A percentile compares a stretch with the other conserved stretches of the same genome.
These are phyloP conservation scores for Gasterosteus nipponicus DNA, from an alignment of 2,113 vertebrate genomes.

Conservation along the genomic window DNA sequence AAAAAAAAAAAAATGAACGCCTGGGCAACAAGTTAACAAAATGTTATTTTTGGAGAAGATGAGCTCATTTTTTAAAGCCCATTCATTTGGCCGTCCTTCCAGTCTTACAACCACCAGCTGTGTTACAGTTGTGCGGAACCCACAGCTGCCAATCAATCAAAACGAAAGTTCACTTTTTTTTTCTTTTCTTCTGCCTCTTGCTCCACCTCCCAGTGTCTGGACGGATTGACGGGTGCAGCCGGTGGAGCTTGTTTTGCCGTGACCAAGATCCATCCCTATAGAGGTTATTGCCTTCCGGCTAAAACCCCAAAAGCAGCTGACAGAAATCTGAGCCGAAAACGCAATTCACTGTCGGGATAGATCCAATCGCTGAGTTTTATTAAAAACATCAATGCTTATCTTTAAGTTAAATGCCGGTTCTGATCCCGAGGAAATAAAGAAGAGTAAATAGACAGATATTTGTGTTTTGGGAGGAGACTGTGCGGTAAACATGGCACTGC, in stretches of 20 bases:
- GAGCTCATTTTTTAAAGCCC: background rate
- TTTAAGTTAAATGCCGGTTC: background rate
- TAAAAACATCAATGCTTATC: background rate
- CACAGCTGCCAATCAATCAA: slow-evolving; percentile 5
- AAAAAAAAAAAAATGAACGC: background rate
- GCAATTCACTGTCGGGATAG: background rate
- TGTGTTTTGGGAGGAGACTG: background rate
- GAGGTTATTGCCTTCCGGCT: background rate
- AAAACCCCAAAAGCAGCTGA: slow-evolving; percentile 5
- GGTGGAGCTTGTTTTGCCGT: slow-evolving; percentile 8
- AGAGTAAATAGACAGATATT: background rate
- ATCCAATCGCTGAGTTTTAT: background rate
- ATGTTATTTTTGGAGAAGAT: slow-evolving; percentile 1
- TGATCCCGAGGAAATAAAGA: background rate
- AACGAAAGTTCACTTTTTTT: slow-evolving; percentile 19
- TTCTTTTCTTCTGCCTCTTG: slow-evolving; percentile 4
- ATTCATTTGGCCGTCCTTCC: slow-evolving; percentile 8
- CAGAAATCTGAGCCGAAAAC: slow-evolving; percentile 1
- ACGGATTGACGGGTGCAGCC: slow-evolving; percentile 10
- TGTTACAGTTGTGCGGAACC: slow-evolving; percentile 7
- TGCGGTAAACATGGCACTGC: background rate
- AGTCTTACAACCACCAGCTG: slow-evolving; percentile 8
- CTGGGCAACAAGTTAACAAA: background rate
- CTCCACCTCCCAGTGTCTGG: slow-evolving; percentile 4
- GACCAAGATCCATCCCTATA: slow-evolving; percentile 18